Base-by-base conservation (phyloP, 2,113 vertebrate species). In the Odobenus rosmarus region DNA sequence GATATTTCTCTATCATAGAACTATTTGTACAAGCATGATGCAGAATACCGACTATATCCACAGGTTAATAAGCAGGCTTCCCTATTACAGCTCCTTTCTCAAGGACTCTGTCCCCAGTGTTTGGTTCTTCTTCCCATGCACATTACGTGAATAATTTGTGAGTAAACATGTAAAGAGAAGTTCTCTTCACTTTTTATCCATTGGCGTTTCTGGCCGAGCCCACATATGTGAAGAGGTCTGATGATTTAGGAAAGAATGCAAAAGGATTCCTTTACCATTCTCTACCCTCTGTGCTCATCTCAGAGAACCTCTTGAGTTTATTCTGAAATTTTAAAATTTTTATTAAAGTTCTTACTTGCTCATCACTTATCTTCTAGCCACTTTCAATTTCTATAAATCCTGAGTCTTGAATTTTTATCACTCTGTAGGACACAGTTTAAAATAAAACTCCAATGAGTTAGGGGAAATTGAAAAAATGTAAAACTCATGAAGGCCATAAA, bases 341-440 rank as follows among this genome's bases (percentile, higher is more conserved):
- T 74, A 51, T 55, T 62, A 19, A 95, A 69, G 39, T 85, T 80
- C 62, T 79, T 84, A 67, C 36, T 84, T 84, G n/a, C 31, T 55
- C 51, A 80, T 61, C 28, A 49, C 2, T 53, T 74, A 88, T 36
- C 16, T 51, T 83, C 93, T 76, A 33, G 46, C 31, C 42, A 85
- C 46, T 97, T 55, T 59, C 4, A 42, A 90, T 94, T 92, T 92
- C 51, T 95, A 18, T 67, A 94, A 83, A 72, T 72, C 49, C 59
- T 26, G 4, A 26, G 33, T 89, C 61, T 92, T 89, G 89, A 15
- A 94, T 64, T 87, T 88, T 90, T 86, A 89, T 36, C 31, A 93
- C 14, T 3, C 23, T 72, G 7, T 74, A 90, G 49, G 31, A 94
- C 28, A 96, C 57, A 31, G 19, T 64, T 91, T 92, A 95, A 96